Evolutionary conservation across 2,113 vertebrate species (phyloP).

Genomic region (Notarius quadriscutis): DNA sequence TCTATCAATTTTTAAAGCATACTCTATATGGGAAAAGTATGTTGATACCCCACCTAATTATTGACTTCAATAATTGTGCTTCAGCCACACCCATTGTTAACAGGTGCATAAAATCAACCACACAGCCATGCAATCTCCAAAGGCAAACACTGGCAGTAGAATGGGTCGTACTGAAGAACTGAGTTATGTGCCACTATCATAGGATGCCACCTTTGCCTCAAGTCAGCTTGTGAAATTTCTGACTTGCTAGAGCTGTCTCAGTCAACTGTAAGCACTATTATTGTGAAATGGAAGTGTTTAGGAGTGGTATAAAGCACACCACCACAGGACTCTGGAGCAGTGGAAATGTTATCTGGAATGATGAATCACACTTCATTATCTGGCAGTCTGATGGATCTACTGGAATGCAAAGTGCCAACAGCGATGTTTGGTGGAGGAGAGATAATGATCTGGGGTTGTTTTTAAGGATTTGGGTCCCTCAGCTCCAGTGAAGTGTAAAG

Average conservation of each 20-base stretch:
- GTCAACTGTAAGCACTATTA: neutral
- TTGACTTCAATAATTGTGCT: neutral
- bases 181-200: neutral
- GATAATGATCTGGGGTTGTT: neutral
- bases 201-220: no score
- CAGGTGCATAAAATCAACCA: neutral
- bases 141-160: no score
- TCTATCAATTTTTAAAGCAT: neutral
- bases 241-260: neutral
- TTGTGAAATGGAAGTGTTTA: neutral
- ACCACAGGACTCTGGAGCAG: no score
- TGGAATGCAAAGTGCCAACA: neutral
- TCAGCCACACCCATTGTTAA: neutral
- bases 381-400: neutral
- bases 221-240: neutral
- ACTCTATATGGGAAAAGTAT: neutral
- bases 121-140: no score
- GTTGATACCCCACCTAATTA: neutral
- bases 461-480: neutral
- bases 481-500: neutral
- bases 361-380: neutral
- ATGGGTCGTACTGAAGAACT: no score
- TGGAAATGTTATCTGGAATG: neutral
- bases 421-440: neutral
- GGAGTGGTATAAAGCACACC: neutral